Evolutionary conservation across 2,888 invertebrate genomes (phyloP).

Genomic region (Chrysina gloriosa): DNA sequence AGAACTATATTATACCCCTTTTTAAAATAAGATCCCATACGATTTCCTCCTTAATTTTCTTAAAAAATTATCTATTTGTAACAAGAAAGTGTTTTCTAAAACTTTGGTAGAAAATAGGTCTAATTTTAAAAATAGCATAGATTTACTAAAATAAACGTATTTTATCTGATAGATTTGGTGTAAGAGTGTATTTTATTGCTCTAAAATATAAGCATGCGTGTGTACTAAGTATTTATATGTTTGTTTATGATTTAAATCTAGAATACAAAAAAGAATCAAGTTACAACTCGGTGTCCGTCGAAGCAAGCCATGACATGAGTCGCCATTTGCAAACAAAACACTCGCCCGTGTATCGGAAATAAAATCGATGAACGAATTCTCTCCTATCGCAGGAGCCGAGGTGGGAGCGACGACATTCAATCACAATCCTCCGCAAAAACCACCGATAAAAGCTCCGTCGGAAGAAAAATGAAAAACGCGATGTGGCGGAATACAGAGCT

Average conservation of each 20-base stretch:
- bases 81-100: too few species aligned
- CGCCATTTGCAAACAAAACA: constrained; percentile 44
- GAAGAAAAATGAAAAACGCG: constrained; percentile 26
- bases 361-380: constrained; percentile 48
- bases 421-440: constrained; percentile 40
- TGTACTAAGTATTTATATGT: background rate
- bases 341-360: constrained; percentile 44
- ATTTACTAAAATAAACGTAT: too few species aligned
- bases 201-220: too few species aligned
- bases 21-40: too few species aligned
- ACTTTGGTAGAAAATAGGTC: too few species aligned
- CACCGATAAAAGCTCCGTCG: constrained; percentile 30
- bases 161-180: too few species aligned
- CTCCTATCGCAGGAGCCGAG: constrained; percentile 32
- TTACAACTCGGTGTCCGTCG: constrained; percentile 30
- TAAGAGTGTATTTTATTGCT: too few species aligned
- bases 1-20: too few species aligned
- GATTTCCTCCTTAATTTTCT: too few species aligned
- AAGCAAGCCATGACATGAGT: constrained; percentile 34
- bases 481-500: background rate
- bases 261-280: constrained; percentile 9
- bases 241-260: background rate
- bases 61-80: too few species aligned
- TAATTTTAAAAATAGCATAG: too few species aligned
- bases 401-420: constrained; percentile 40